Conservation (phyloP, 2,113 vertebrate genomes). For the Onychorhynchus coronatus region DNA sequence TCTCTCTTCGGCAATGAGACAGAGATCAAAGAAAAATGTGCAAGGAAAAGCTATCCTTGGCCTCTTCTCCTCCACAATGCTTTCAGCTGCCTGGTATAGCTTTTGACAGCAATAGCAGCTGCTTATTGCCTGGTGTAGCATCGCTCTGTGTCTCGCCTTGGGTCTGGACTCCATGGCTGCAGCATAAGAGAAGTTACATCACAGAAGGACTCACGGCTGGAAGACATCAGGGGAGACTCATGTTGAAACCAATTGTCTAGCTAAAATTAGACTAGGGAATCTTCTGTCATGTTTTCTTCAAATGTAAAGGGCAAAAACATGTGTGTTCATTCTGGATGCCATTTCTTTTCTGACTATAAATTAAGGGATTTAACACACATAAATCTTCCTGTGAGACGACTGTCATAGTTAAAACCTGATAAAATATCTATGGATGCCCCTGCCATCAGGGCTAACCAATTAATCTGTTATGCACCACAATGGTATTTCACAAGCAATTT, state of each 20-base stretch:
- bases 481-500: background rate
- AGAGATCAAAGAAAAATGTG: background rate
- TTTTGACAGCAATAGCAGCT: background rate
- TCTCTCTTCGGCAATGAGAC: background rate
- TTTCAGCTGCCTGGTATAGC: background rate
- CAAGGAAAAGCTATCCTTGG: background rate
- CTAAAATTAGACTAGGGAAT: background rate
- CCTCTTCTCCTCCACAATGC: background rate
- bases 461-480: background rate
- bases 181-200: background rate
- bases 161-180: background rate
- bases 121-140: background rate
- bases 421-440: background rate
- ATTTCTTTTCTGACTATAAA: background rate
- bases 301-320: background rate
- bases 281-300: background rate
- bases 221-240: background rate
- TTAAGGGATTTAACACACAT: background rate
- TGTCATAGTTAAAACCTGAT: background rate
- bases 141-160: background rate
- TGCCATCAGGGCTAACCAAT: background rate
- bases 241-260: background rate
- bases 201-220: background rate
- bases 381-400: background rate
- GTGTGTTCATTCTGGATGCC: background rate